Conservation (phyloP, 2,113 vertebrate species). For the Rhinichthys klamathensis region DNA sequence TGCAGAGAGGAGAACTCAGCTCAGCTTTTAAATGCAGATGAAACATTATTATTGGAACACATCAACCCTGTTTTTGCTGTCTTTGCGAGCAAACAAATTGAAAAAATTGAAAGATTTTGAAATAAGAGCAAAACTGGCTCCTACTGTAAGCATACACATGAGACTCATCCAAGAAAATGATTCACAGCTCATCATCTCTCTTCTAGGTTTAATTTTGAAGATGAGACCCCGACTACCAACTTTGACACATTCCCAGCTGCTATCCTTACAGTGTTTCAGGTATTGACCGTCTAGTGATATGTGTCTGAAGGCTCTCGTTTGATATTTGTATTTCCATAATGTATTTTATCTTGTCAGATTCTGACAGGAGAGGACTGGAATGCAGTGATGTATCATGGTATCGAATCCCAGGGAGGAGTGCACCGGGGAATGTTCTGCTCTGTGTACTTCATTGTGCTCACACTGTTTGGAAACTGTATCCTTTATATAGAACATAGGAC, state of each 20-base stretch:
- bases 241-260: slow-evolving; percentile 97
- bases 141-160: not conserved
- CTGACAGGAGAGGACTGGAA: slow-evolving; percentile 98
- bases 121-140: slow-evolving; percentile 4
- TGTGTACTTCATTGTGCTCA: slow-evolving; percentile 94
- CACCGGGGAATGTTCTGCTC: slow-evolving; percentile 94
- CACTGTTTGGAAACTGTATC: slow-evolving; percentile 98
- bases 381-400: slow-evolving; percentile 95
- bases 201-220: slow-evolving; percentile 93
- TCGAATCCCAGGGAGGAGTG: slow-evolving; percentile 91
- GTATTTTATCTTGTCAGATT: slow-evolving; percentile 76
- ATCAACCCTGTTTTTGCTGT: not conserved
- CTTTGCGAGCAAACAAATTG: not conserved
- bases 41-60: not conserved
- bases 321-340: not conserved
- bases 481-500: slow-evolving; percentile 64
- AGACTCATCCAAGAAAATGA: slow-evolving; percentile 1
- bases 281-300: slow-evolving; percentile 61
- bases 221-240: slow-evolving; percentile 94
- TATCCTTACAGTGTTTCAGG: slow-evolving; percentile 98
- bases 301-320: not conserved
- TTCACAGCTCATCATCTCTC: slow-evolving; percentile 39
- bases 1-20: not conserved
- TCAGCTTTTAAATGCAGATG: not conserved
- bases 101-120: not conserved